phyloP scores from a whole-genome alignment of 2,888 invertebrate species.

The Synanthedon myopaeformis region DNA sequence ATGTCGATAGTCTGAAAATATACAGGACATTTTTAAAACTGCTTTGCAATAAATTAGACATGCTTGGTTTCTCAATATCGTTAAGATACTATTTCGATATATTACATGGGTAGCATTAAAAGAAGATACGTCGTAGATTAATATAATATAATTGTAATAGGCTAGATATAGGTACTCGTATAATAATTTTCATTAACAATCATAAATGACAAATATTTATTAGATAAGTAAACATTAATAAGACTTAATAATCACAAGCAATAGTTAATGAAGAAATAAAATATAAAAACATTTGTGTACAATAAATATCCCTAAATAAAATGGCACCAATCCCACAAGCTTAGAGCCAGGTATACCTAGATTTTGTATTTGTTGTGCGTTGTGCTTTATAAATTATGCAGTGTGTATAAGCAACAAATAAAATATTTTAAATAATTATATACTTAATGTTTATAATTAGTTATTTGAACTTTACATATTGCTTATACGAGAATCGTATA shows the following conservation, averaged over 20 bases:
- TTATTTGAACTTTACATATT: background rate
- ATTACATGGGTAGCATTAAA: no score
- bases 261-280: no score
- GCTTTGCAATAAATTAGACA: conserved; percentile 3
- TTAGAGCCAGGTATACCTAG: conserved; percentile 8
- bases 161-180: no score
- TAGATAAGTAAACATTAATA: no score
- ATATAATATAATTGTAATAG: no score
- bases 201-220: no score
- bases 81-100: conserved; percentile 3
- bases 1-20: conserved; percentile 74
- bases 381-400: conserved; percentile 1
- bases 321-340: conserved; percentile 18
- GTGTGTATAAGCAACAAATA: conserved; percentile 2
- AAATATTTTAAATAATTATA: background rate
- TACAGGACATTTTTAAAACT: conserved; percentile 7
- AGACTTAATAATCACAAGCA: no score
- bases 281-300: no score
- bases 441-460: background rate
- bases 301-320: background rate
- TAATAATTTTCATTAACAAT: no score
- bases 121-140: no score
- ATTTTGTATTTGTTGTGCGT: conserved; percentile 2
- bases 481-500: background rate
- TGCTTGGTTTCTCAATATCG: no score